Conservation (phyloP, 2,888 invertebrate species). For the Cancer borealis region DNA sequence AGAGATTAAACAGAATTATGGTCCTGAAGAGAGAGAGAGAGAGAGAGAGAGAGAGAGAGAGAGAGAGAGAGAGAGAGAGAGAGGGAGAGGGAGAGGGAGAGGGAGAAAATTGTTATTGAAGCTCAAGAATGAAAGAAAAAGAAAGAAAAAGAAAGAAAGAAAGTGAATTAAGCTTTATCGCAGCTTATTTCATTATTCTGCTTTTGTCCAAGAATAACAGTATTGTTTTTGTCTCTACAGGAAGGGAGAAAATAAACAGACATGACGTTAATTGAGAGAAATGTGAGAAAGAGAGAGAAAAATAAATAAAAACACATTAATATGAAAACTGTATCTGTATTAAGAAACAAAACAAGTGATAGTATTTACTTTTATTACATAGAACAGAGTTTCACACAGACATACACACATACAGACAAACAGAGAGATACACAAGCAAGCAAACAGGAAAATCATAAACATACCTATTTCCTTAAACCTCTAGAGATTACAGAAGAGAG, state of each 20-base stretch:
- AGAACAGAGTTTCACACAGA: neutral
- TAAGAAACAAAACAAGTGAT: too few species aligned
- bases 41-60: slow-evolving; percentile 40
- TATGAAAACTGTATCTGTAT: too few species aligned
- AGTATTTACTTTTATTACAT: too few species aligned
- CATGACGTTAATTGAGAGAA: too few species aligned
- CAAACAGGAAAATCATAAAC: neutral
- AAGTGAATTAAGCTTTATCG: too few species aligned
- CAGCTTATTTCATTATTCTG: too few species aligned
- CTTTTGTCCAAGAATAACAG: too few species aligned
- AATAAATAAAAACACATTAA: too few species aligned
- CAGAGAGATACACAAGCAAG: neutral
- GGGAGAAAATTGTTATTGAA: neutral
- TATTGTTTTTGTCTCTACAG: too few species aligned
- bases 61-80: slow-evolving; percentile 30
- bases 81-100: neutral
- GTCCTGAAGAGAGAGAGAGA: slow-evolving; percentile 33
- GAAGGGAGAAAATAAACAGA: too few species aligned
- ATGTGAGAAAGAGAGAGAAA: neutral
- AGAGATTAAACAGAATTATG: neutral
- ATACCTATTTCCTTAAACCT: neutral
- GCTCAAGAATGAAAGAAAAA: neutral
- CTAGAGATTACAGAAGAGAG: neutral
- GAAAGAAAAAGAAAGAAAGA: neutral
- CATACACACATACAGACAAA: neutral